These are phyloP conservation scores for Empidonax traillii DNA, from an alignment of 2,113 vertebrate species.

Conservation along the genomic window DNA sequence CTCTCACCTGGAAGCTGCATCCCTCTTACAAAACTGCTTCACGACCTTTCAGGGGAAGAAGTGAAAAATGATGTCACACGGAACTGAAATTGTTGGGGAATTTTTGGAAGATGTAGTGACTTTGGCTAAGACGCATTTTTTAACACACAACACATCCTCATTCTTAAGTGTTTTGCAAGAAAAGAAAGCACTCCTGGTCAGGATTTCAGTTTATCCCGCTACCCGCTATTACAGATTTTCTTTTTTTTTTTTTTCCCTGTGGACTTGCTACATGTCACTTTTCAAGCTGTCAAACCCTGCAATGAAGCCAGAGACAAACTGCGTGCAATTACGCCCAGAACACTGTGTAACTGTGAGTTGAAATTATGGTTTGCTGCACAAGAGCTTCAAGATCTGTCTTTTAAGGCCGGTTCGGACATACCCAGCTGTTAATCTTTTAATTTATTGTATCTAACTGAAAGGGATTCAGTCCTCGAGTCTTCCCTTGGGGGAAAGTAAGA, in stretches of 20 bases:
- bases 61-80: background rate
- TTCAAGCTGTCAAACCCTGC: background rate
- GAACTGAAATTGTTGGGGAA: background rate
- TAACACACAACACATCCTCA: background rate
- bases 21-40: background rate
- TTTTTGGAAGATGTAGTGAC: background rate
- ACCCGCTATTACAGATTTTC: background rate
- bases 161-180: background rate
- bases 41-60: background rate
- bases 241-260: background rate
- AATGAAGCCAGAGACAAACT: background rate
- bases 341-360: background rate
- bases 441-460: background rate
- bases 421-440: background rate
- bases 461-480: background rate
- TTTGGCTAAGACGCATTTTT: background rate
- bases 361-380: background rate
- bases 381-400: background rate
- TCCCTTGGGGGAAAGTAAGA: background rate
- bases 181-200: background rate
- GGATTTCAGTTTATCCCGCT: slow-evolving; percentile 12
- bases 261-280: background rate
- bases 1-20: background rate
- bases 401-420: background rate
- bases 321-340: background rate